Percentiles rank a stretch among this genome's conserved stretches.
Conservation (phyloP, 2,888 invertebrate species). For the Acrobasis suavella region DNA sequence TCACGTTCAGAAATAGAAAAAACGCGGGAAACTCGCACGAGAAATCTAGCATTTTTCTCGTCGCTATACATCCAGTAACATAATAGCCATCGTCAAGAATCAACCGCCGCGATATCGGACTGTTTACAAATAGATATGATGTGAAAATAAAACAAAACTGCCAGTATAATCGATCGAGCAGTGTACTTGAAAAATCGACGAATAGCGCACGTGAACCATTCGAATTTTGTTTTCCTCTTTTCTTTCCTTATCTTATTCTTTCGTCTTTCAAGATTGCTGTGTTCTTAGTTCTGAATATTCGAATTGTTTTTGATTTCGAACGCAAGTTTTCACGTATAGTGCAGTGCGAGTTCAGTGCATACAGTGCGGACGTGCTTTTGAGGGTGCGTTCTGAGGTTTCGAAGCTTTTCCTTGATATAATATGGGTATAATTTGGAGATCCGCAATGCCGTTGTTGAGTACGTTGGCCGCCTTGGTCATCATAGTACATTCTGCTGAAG, state of each 20-base stretch:
- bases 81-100: conserved; percentile 42
- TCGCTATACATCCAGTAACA: conserved; percentile 44
- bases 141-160: conserved; percentile 51
- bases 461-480: conserved; percentile 77
- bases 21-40: conserved; percentile 58
- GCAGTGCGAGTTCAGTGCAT: conserved; percentile 47
- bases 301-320: conserved; percentile 9
- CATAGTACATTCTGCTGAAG: conserved; percentile 72
- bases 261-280: conserved; percentile 35
- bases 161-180: conserved; percentile 33
- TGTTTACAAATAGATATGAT: conserved; percentile 63
- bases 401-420: conserved; percentile 50
- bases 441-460: conserved; percentile 70
- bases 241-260: conserved; percentile 50
- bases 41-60: conserved; percentile 53
- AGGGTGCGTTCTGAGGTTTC: conserved; percentile 37
- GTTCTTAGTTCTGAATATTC: conserved; percentile 32
- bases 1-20: conserved; percentile 61
- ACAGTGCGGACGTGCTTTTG: conserved; percentile 29
- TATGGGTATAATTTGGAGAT: conserved; percentile 71
- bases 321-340: conserved; percentile 2
- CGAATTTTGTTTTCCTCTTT: conserved; percentile 45
- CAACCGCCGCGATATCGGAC: conserved; percentile 44
- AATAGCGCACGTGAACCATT: conserved; percentile 37
- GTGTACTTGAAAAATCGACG: conserved; percentile 36